A percentile compares a stretch with the other conserved stretches of the same genome.
phyloP scores from a whole-genome alignment of 2,888 invertebrate species.

The Asteroscopus sphinx region DNA sequence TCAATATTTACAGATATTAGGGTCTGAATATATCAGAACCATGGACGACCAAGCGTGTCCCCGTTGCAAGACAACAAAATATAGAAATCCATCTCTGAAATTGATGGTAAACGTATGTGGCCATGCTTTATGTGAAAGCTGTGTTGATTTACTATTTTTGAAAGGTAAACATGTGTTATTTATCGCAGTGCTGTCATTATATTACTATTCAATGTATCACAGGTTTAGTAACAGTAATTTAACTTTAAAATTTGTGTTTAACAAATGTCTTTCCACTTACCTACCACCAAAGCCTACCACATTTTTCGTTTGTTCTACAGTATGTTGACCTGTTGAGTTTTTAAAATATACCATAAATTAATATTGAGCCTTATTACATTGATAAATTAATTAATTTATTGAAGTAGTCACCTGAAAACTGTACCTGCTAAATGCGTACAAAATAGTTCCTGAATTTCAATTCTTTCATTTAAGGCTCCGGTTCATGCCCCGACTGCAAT shows the following conservation, averaged over 20 bases:
- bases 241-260: too few relatives aligned
- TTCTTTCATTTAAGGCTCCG: conserved; percentile 92
- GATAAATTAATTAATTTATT: too few relatives aligned
- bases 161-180: conserved; percentile 91
- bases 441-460: background rate
- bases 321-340: too few relatives aligned
- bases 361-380: too few relatives aligned
- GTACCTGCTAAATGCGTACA: too few relatives aligned
- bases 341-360: too few relatives aligned
- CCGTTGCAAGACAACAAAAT: conserved; percentile 98
- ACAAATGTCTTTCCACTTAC: too few relatives aligned
- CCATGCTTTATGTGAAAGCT: conserved; percentile 99
- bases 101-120: conserved; percentile 99
- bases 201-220: background rate
- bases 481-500: conserved; percentile 98
- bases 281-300: too few relatives aligned
- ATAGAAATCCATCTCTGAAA: conserved; percentile 98
- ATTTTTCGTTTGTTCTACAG: too few relatives aligned
- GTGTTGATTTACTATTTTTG: conserved; percentile 98
- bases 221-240: background rate
- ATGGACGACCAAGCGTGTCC: conserved; percentile 97
- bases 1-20: conserved; percentile 5
- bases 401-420: too few relatives aligned
- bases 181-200: background rate
- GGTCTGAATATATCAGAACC: conserved; percentile 18